These are phyloP conservation scores for Romanomermis culicivorax DNA, from an alignment of 2,888 invertebrate genomes.

Conservation along the genomic window DNA sequence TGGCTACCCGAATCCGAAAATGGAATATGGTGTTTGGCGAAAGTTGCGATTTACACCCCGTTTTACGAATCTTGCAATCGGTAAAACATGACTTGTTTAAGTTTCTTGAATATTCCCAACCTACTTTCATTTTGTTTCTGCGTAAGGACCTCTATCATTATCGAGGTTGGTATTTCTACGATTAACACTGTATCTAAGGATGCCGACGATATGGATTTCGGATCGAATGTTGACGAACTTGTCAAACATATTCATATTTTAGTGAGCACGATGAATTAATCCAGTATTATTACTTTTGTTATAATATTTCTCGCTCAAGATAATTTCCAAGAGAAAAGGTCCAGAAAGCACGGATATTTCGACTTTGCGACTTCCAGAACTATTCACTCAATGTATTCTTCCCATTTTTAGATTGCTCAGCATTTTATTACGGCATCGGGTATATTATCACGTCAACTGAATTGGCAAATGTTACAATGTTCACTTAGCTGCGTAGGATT, in stretches of 20 bases:
- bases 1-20: not conserved
- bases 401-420: not conserved
- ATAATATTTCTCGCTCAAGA: too few relatives aligned
- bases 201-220: not conserved
- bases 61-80: not conserved
- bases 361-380: too few relatives aligned
- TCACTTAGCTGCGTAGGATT: not conserved
- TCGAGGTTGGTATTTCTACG: not conserved
- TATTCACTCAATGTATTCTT: too few relatives aligned
- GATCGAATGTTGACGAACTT: not conserved
- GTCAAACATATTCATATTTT: not conserved
- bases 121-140: not conserved
- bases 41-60: not conserved
- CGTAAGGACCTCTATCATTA: not conserved
- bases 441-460: not conserved
- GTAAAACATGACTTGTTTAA: not conserved
- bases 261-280: too few relatives aligned
- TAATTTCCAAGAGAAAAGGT: too few relatives aligned
- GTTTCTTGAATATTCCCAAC: not conserved
- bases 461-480: not conserved
- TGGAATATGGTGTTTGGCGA: not conserved
- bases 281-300: too few relatives aligned
- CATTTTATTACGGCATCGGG: not conserved
- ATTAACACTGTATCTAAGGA: not conserved
- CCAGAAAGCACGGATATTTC: too few relatives aligned